Evolutionary conservation across 2,888 invertebrate species (phyloP).

Genomic region (Pyrocoelia pectoralis): DNA sequence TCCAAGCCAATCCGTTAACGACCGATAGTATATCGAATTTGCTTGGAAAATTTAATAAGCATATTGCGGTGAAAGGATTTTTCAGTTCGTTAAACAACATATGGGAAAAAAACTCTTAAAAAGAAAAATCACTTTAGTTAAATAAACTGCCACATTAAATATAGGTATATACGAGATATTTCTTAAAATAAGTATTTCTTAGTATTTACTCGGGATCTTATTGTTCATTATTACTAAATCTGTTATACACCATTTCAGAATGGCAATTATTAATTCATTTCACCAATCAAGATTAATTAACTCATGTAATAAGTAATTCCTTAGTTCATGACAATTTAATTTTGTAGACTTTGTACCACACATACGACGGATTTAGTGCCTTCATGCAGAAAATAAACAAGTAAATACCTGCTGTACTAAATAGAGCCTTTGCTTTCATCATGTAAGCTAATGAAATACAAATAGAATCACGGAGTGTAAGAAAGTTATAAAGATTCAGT

Average conservation of each 20-base stretch:
- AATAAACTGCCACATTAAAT: neutral
- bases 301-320: conserved; percentile 34
- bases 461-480: conserved; percentile 21
- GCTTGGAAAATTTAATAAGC: conserved; percentile 28
- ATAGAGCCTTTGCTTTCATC: conserved; percentile 25
- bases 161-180: no score
- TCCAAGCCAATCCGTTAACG: conserved; percentile 18
- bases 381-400: conserved; percentile 35
- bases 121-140: conserved; percentile 1
- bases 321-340: conserved; percentile 35
- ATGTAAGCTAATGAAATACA: conserved; percentile 28
- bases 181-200: no score
- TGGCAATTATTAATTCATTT: conserved; percentile 19
- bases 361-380: conserved; percentile 26
- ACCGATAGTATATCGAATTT: conserved; percentile 21
- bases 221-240: no score
- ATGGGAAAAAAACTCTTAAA: conserved; percentile 7
- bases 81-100: conserved; percentile 31
- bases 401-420: conserved; percentile 25
- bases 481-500: neutral
- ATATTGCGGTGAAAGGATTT: conserved; percentile 31
- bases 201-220: no score
- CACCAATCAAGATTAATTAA: conserved; percentile 31
- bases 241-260: neutral
- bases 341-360: conserved; percentile 33